phyloP scores from a whole-genome alignment of 2,888 invertebrate genomes.

The Nephrocerus scutellatus region DNA sequence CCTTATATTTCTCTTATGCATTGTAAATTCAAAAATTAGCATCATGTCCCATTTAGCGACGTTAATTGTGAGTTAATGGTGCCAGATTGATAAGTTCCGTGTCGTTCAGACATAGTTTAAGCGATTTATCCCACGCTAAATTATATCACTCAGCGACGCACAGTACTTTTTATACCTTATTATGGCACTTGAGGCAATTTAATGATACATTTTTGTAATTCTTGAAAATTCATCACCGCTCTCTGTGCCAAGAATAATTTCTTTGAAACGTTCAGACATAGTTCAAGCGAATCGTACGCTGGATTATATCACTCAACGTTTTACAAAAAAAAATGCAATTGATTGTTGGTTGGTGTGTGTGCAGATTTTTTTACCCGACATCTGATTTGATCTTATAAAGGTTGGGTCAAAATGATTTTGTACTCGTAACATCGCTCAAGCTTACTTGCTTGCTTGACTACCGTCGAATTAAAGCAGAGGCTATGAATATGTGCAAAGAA shows the following conservation, averaged over 20 bases:
- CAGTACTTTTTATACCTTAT: no score
- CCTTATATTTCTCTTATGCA: constrained; percentile 5
- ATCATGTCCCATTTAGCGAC: not conserved
- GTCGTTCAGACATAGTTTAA: constrained; percentile 47
- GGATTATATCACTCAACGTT: constrained; percentile 30
- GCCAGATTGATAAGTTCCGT: constrained; percentile 4
- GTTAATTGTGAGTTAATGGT: constrained; percentile 5
- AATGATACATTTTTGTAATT: no score
- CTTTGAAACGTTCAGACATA: constrained; percentile 20
- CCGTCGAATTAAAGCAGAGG: no score
- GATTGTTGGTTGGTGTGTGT: not conserved
- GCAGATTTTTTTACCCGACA: not conserved
- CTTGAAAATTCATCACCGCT: constrained; percentile 9
- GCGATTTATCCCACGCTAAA: constrained; percentile 31
- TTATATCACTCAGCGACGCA: constrained; percentile 47
- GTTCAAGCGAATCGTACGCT: constrained; percentile 15
- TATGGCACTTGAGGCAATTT: no score
- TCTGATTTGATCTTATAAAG: no score
- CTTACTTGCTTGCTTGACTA: no score
- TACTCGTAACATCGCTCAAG: no score
- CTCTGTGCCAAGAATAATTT: constrained; percentile 12
- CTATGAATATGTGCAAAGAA: no score
- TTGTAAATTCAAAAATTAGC: constrained; percentile 22
- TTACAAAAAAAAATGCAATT: constrained; percentile 11
- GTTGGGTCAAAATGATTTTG: no score